Percentiles rank a stretch among this genome's conserved stretches.
These are phyloP conservation scores for Centroberyx gerrardi DNA, from an alignment of 2,797 vertebrate genomes.

Conservation along the genomic window DNA sequence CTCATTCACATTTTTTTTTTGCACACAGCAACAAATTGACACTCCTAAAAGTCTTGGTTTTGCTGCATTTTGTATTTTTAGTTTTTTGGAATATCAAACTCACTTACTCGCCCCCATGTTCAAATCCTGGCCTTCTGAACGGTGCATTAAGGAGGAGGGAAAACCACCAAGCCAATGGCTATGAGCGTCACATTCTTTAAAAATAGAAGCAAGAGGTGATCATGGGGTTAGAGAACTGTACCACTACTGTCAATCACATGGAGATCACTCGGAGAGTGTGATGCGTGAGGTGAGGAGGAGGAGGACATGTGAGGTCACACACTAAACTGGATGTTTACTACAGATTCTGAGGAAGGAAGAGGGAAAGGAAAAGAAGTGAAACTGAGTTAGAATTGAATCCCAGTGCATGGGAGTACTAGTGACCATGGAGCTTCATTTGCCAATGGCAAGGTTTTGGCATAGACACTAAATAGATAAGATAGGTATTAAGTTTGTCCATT, in stretches of 20 bases:
- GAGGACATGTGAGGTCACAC: constrained; percentile 18
- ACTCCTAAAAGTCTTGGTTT: not conserved
- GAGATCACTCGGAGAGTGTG: constrained; percentile 23
- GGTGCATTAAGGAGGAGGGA: constrained; percentile 4
- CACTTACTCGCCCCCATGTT: not conserved
- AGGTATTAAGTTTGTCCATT: constrained; percentile 44
- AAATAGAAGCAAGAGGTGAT: constrained; percentile 11
- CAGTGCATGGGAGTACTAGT: constrained; percentile 15
- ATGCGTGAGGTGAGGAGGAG: constrained; percentile 6
- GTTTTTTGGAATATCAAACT: constrained; percentile 11
- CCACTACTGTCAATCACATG: constrained; percentile 40
- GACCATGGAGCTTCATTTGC: constrained; percentile 27
- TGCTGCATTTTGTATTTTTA: not conserved
- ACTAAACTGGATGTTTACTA: constrained; percentile 19
- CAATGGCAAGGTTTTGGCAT: constrained; percentile 31
- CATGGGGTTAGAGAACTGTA: constrained; percentile 9
- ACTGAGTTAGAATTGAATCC: constrained; percentile 23
- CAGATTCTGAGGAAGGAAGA: constrained; percentile 34
- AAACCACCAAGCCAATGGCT: constrained; percentile 13
- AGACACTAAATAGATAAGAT: constrained; percentile 57
- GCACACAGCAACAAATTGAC: constrained; percentile 5
- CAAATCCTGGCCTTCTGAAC: not conserved
- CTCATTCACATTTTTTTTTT: not conserved
- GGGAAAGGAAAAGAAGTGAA: constrained; percentile 42
- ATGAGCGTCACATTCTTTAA: constrained; percentile 29